Evolutionary conservation across 2,113 vertebrate genomes (phyloP).

Genomic region (Fulmarus glacialis): DNA sequence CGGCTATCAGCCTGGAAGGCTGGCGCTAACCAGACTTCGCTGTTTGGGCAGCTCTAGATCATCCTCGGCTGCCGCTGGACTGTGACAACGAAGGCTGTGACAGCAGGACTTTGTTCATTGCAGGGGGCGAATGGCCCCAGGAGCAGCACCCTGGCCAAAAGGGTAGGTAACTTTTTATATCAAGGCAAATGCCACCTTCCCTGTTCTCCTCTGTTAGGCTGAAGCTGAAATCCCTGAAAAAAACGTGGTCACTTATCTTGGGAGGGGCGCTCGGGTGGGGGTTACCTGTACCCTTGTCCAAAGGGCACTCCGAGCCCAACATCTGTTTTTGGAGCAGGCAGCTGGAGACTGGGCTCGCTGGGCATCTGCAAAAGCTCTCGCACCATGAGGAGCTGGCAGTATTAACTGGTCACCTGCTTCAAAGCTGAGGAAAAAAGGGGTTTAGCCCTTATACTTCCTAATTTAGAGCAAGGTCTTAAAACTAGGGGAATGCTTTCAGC

Average conservation of each 20-base stretch:
- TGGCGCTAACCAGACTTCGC: background rate
- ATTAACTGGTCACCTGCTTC: background rate
- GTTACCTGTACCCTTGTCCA: background rate
- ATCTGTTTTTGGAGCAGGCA: background rate
- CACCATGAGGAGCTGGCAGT: rapidly evolving
- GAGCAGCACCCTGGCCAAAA: background rate
- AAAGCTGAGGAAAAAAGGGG: rapidly evolving
- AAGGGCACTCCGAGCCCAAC: rapidly evolving
- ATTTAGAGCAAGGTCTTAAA: background rate
- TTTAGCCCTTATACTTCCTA: background rate
- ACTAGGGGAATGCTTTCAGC: background rate
- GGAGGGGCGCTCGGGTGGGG: background rate
- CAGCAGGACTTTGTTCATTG: background rate
- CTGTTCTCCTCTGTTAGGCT: background rate
- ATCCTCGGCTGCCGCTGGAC: background rate
- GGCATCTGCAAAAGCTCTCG: background rate
- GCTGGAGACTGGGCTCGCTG: background rate
- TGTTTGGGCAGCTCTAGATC: background rate
- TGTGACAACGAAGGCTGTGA: rapidly evolving
- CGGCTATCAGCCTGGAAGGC: background rate
- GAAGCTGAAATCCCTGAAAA: background rate
- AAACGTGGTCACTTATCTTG: rapidly evolving
- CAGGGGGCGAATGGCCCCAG: rapidly evolving
- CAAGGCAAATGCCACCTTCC: rapidly evolving
- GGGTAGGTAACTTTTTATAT: too few relatives aligned